Evolutionary conservation across 2,113 vertebrate genomes (phyloP).

Genomic region (Cranoglanis bouderius): DNA sequence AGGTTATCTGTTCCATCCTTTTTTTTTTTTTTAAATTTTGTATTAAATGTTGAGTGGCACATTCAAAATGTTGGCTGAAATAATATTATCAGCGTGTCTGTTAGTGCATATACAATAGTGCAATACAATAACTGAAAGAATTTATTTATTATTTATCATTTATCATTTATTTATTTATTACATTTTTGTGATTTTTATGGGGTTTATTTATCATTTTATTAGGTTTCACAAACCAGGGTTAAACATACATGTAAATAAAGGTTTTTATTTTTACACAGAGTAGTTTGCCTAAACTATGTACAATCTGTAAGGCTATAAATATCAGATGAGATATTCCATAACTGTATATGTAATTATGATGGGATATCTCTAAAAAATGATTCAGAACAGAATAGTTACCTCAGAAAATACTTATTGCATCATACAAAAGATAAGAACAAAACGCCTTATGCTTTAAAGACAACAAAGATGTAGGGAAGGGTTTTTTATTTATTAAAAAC

Average conservation of each 20-base stretch:
- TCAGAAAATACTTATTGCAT: not conserved
- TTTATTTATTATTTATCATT: not conserved
- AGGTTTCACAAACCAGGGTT: no score
- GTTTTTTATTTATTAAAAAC: no score
- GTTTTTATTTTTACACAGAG: no score
- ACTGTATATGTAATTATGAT: not conserved
- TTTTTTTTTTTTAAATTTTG: not conserved
- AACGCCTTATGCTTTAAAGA: not conserved
- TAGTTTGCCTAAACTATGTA: not conserved
- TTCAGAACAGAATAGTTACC: not conserved
- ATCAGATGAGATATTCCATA: no score
- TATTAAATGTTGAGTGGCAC: not conserved
- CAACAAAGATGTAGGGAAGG: not conserved
- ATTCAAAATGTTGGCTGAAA: not conserved
- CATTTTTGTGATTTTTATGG: not conserved
- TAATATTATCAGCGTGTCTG: not conserved
- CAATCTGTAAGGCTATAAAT: no score
- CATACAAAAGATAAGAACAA: not conserved
- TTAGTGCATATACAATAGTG: no score
- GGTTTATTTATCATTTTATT: no score
- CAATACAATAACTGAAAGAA: not conserved
- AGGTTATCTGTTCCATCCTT: not conserved
- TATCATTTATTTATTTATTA: not conserved
- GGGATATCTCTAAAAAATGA: not conserved
- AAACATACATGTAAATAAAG: no score